phyloP scores from a whole-genome alignment of 2,888 invertebrate species.

The Sylvicola cinctus region DNA sequence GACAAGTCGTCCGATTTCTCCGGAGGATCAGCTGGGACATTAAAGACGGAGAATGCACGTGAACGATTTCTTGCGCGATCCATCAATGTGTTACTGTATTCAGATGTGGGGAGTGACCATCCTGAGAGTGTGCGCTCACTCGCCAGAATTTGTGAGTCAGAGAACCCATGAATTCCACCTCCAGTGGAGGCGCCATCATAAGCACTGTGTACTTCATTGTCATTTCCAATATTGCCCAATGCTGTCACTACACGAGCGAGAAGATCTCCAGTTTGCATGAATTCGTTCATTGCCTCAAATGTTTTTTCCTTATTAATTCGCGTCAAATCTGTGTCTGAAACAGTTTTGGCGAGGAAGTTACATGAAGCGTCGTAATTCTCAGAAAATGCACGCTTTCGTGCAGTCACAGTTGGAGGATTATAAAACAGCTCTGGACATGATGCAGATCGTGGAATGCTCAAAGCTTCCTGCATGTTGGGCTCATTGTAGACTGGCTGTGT shows the following conservation, averaged over 20 bases:
- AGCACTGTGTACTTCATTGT: constrained; percentile 16
- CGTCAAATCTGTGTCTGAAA: constrained; percentile 60
- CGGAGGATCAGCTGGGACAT: neutral
- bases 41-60: constrained; percentile 22
- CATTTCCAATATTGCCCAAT: constrained; percentile 36
- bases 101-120: constrained; percentile 33
- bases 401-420: constrained; percentile 23
- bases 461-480: constrained; percentile 23
- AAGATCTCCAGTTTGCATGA: constrained; percentile 54
- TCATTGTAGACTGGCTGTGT: constrained; percentile 68
- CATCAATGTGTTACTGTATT: constrained; percentile 20
- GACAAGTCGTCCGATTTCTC: constrained; percentile 5
- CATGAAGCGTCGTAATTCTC: constrained; percentile 27
- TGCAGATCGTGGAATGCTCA: constrained; percentile 35
- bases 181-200: constrained; percentile 12
- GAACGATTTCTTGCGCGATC: constrained; percentile 25
- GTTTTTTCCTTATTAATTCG: constrained; percentile 61
- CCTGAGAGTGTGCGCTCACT: constrained; percentile 33
- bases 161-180: constrained; percentile 44
- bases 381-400: constrained; percentile 40
- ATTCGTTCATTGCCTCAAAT: constrained; percentile 36
- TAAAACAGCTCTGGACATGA: constrained; percentile 48
- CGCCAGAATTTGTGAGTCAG: constrained; percentile 51
- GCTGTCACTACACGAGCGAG: constrained; percentile 59
- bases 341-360: constrained; percentile 28